Evolutionary conservation across 2,888 invertebrate species (phyloP), one percentile per base, ranked within the genome.

Genomic region (Ophion obscuratus): DNA sequence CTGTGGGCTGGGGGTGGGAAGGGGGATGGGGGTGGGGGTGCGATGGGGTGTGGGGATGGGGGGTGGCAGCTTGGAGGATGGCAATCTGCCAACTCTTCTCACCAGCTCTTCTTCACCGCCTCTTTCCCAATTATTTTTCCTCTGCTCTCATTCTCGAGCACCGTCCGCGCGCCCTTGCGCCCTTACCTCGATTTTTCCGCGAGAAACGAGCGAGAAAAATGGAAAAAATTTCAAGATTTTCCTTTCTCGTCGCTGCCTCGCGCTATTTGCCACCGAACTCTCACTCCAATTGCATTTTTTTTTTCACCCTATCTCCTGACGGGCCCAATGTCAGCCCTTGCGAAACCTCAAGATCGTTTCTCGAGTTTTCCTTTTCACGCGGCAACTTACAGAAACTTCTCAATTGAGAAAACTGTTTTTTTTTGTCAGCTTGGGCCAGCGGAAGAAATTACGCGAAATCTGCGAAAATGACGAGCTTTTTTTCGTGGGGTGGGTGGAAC

Each of bases 51-150:
- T 53, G 53, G 53, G 53, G 1, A 24, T 1, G 24, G 31, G 31
- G 31, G 31, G 4, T 53, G 17, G 53, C 17, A 53, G 53, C 53
- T 53, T 17, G 4, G 86, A 87, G 81, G 76, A 84, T 87, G 90
- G 88, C 88, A 88, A 87, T 75, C 87, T 87, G 90, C 89, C 89
- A 90, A 79, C 83, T 62, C 62, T 83, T 73, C 76, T 44, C 74
- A 40, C 59, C 5, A 24, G 24, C 27, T 77, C 36, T 74, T 53
- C 59, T 64, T 24, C 40, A 44, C 61, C 66, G 75, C 76, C 70
- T 71, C 44, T 66, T 76, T 53, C 78, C 53, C 81, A 11, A 73
- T 81, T 68, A 67, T 84, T 73, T 78, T 80, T 61, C 31, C 44
- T 57, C 64, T 14, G 31, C 70, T 66, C 53, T 53, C n/a, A 20